A percentile compares a stretch with the other conserved stretches of the same genome.
These are phyloP conservation scores for Drosophila hydei DNA, from an alignment of 1,140 invertebrate species.

Conservation along the genomic window DNA sequence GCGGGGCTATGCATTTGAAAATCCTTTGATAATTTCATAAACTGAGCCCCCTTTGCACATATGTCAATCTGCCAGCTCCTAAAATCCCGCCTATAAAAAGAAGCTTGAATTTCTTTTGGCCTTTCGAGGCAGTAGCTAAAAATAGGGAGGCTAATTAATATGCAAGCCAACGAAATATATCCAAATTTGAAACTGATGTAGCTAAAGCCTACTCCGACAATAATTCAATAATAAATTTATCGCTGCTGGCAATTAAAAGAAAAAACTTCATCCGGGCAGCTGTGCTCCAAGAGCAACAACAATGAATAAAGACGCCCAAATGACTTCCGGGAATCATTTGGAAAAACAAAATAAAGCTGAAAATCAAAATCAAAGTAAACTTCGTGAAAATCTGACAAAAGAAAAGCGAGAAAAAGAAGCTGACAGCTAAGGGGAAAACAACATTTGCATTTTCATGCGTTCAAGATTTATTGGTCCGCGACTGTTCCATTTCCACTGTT, in stretches of 20 bases:
- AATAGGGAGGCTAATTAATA: slow-evolving; percentile 51
- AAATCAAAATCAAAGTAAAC: slow-evolving; percentile 55
- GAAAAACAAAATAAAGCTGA: slow-evolving; percentile 30
- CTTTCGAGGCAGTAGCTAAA: slow-evolving; percentile 46
- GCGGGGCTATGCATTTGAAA: slow-evolving; percentile 36
- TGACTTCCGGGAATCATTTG: slow-evolving; percentile 68
- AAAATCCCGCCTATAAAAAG: too few relatives aligned
- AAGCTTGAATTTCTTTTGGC: neutral
- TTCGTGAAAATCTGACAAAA: slow-evolving; percentile 41
- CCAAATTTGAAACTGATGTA: slow-evolving; percentile 14
- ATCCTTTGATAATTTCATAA: slow-evolving; percentile 77
- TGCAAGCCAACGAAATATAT: slow-evolving; percentile 35
- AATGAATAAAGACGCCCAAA: slow-evolving; percentile 56
- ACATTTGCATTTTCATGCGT: slow-evolving; percentile 75
- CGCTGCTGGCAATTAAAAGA: slow-evolving; percentile 58
- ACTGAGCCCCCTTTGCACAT: slow-evolving; percentile 57
- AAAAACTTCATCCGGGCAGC: slow-evolving; percentile 52
- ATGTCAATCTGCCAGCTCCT: slow-evolving; percentile 43
- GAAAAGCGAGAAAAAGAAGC: slow-evolving; percentile 37
- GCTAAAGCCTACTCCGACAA: slow-evolving; percentile 22
- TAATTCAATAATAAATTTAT: slow-evolving; percentile 77
- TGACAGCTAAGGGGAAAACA: slow-evolving; percentile 25
- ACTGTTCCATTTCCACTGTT: slow-evolving; percentile 22
- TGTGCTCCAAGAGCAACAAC: slow-evolving; percentile 46
- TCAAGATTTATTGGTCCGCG: slow-evolving; percentile 72